Conservation (phyloP, 2,888 invertebrate species). For the Andrena haemorrhoa region DNA sequence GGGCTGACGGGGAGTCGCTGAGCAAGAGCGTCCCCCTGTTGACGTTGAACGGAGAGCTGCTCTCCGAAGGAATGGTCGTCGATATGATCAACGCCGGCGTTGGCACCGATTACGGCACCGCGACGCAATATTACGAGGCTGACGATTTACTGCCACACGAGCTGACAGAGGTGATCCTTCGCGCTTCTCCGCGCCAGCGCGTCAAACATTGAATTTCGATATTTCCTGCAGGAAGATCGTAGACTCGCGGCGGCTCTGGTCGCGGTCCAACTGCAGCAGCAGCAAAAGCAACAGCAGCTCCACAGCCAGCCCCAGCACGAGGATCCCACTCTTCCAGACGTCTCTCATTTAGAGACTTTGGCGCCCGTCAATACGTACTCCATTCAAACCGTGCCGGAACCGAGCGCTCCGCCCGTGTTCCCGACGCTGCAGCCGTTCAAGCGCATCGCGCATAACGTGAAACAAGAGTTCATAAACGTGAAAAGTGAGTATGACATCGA, state of each 20-base stretch:
- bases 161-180: constrained; percentile 79
- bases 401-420: constrained; percentile 78
- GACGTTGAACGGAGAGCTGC: constrained; percentile 81
- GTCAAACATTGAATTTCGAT: constrained; percentile 16
- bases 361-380: constrained; percentile 81
- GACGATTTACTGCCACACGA: constrained; percentile 82
- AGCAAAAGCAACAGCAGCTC: constrained; percentile 87
- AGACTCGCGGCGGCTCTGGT: constrained; percentile 88
- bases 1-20: constrained; percentile 81
- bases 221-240: constrained; percentile 86
- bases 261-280: constrained; percentile 88
- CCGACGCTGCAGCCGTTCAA: constrained; percentile 79
- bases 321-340: constrained; percentile 79
- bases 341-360: constrained; percentile 79
- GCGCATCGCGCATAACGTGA: constrained; percentile 78
- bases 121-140: constrained; percentile 82
- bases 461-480: constrained; percentile 82
- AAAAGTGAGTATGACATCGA: constrained; percentile 84
- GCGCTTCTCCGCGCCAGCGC: neutral
- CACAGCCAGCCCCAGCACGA: constrained; percentile 80
- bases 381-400: constrained; percentile 80
- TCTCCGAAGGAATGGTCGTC: constrained; percentile 83
- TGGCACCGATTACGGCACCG: constrained; percentile 77
- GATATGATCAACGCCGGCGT: constrained; percentile 84
- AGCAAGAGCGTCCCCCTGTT: constrained; percentile 81